Base-by-base conservation (phyloP, 1,140 invertebrate genomes). In the Drosophila burlai region DNA sequence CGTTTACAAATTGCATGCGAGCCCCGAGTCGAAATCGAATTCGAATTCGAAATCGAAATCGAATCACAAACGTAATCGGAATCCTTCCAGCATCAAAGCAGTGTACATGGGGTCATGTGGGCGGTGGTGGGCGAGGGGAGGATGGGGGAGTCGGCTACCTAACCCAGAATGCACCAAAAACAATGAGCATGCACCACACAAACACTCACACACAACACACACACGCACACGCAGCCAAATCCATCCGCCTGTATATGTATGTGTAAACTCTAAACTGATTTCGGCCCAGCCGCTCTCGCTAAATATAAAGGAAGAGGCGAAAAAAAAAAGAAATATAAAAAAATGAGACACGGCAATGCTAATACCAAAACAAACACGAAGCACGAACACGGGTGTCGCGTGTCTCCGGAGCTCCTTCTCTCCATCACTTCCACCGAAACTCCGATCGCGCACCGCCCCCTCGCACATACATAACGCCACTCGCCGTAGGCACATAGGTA, bases 341-440 rank as follows among this genome's bases (percentile, higher is more conserved):
- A 34, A 62, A 55, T 26, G 18, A 58, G 52, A 47, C 50, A 68
- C 31, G 34, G 18, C 21, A 40, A 38, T 76, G 62, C 65, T 76
- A 76, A 67, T 60, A 67, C 63, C 69, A 72, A 69, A 72, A 72
- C 65, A 68, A 72, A 67, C 62, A 68, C n/a, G n/a, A 54, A 34
- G 4, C 52, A 55, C 50, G 21, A 26, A 26, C 36, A 57, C 54
- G 36, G 21, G 21, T 52, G 46, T 64, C 60, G 67, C 67, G 67
- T 69, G 67, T 49, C 54, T 24, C 54, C 54, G 15, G 36, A 26
- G 54, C 54, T 57, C 54, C 54, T 40, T 55, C 34, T 40, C 50
- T 36, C 54, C 54, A 24, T 16, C 54, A 57, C 10, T 57, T 57
- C 54, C 36, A 40, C 15, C 36, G 3, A 24, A 57, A 40, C 54